phyloP scores from a whole-genome alignment of 2,888 invertebrate species.

The Steromphala cineraria region DNA sequence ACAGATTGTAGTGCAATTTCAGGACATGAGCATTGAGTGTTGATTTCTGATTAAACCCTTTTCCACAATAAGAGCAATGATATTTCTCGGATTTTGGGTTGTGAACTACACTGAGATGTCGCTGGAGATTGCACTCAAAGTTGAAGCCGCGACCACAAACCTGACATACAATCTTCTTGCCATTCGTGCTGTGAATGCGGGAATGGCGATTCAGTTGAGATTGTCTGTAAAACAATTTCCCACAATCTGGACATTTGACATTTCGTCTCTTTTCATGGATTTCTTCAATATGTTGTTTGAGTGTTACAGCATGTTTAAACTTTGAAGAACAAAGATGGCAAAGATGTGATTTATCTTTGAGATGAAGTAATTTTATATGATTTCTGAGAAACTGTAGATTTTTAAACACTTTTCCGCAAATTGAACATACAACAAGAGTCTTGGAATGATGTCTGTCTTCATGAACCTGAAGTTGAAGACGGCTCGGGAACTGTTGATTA shows the following conservation, averaged over 20 bases:
- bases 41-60: slow-evolving; percentile 53
- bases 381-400: slow-evolving; percentile 46
- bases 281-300: slow-evolving; percentile 58
- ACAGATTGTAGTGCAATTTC: slow-evolving; percentile 56
- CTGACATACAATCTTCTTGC: slow-evolving; percentile 48
- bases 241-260: slow-evolving; percentile 49
- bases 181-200: slow-evolving; percentile 48
- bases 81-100: slow-evolving; percentile 48
- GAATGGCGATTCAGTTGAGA: slow-evolving; percentile 54
- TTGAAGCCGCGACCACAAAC: slow-evolving; percentile 57
- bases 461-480: slow-evolving; percentile 42
- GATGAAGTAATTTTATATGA: slow-evolving; percentile 50
- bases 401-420: slow-evolving; percentile 49
- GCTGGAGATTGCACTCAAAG: slow-evolving; percentile 53
- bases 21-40: slow-evolving; percentile 58
- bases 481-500: slow-evolving; percentile 38
- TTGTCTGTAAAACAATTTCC: slow-evolving; percentile 51
- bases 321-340: slow-evolving; percentile 55
- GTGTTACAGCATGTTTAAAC: slow-evolving; percentile 50
- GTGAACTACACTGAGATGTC: slow-evolving; percentile 58
- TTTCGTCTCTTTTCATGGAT: slow-evolving; percentile 51
- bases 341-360: slow-evolving; percentile 24
- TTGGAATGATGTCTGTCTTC: slow-evolving; percentile 43
- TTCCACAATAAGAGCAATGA: slow-evolving; percentile 65
- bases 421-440: slow-evolving; percentile 35